Evolutionary conservation across 2,888 invertebrate species (phyloP), one percentile per base, ranked within the genome.

Genomic region (Platerodrilus igneus): DNA sequence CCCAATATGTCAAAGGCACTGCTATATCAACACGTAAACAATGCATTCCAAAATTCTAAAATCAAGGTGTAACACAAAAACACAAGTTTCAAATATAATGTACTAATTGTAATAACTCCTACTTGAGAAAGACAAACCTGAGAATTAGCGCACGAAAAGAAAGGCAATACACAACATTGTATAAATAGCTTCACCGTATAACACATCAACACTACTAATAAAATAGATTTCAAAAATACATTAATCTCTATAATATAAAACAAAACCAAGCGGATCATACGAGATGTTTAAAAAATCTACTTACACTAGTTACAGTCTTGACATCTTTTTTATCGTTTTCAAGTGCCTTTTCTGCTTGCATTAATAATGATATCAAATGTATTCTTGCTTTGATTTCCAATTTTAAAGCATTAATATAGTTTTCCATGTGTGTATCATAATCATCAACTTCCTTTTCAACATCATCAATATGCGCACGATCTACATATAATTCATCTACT

Each of bases 291-390:
- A n/a, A 16, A 5, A 34, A 29, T 28, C 14, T 18, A 79, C 86
- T 81, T 70, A 94, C 95, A 76, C 89, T 92, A 41, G 89, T 88
- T 15, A 96, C 95, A 46, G 95, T 85, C 75, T 92, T 93, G 8
- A 95, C 95, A 73, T 97, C 96, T 4, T 88, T 86, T 44, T 86
- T 77, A 64, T 96, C 95, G 10, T 85, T 86, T 22, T 88, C 85
- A 63, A 94, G 89, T 68, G 90, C 93, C 45, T 83, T 79, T 55
- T 87, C 85, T 3, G 91, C 88, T 26, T 86, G 83, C 36, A 85
- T 81, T 29, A 95, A 68, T 19, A 86, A 68, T 3, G 86, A 82
- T 34, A 94, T 71, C 29, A 96, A 72, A 2, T 83, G 76, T 50
- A 79, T 82, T 46, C 93, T 75, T 28, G 89, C 86, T 40, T 83